These are phyloP conservation scores for Cuculus canorus DNA, from an alignment of 2,797 vertebrate genomes.

Conservation along the genomic window DNA sequence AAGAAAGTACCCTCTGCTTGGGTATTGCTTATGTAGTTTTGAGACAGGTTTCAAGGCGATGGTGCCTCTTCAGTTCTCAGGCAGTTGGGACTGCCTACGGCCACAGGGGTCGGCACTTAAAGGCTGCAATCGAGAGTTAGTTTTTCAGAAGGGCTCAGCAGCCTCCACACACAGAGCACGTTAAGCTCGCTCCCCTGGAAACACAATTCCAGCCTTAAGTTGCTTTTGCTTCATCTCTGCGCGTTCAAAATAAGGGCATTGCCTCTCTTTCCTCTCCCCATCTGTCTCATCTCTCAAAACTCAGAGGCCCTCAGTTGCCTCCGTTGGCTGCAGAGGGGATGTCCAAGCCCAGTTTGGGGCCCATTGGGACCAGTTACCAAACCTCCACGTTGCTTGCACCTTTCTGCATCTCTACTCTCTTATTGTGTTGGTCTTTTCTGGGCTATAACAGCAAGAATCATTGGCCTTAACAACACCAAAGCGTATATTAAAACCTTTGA, in stretches of 20 bases:
- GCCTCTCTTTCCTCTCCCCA: neutral
- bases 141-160: neutral
- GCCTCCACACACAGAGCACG: neutral
- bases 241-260: neutral
- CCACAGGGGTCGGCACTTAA: neutral
- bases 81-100: rapidly evolving
- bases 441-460: neutral
- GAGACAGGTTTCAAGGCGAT: neutral
- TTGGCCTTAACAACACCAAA: neutral
- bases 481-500: rapidly evolving
- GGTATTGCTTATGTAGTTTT: rapidly evolving
- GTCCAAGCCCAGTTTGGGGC: neutral
- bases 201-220: neutral
- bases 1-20: neutral
- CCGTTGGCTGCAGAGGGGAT: neutral
- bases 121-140: neutral
- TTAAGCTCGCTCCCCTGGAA: neutral
- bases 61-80: rapidly evolving
- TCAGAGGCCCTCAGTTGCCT: neutral
- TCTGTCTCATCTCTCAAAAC: neutral
- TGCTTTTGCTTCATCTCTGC: neutral
- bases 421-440: neutral
- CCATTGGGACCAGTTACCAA: rapidly evolving
- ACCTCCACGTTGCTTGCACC: rapidly evolving
- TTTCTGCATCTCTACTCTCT: too few relatives aligned